These are phyloP conservation scores for Clarias macrocephalus DNA, from an alignment of 2,113 vertebrate species.

Conservation along the genomic window DNA sequence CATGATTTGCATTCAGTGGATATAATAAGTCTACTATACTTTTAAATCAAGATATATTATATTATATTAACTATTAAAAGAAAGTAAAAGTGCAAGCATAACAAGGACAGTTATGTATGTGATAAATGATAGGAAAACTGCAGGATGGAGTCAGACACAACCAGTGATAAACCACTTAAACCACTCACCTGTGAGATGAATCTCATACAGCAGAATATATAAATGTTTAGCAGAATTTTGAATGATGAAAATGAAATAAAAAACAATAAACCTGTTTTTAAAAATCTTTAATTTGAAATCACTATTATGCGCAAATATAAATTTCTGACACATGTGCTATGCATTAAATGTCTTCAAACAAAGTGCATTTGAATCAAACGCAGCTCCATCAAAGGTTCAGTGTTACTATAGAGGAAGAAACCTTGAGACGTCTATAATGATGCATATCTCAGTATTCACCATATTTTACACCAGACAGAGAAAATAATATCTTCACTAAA, in stretches of 20 bases:
- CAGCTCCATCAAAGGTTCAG: constrained; percentile 17
- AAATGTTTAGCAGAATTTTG: not conserved
- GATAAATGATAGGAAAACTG: too few species aligned
- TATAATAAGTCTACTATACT: too few species aligned
- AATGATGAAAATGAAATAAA: not conserved
- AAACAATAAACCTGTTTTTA: not conserved
- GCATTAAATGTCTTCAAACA: too few species aligned
- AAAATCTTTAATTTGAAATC: constrained; percentile 20
- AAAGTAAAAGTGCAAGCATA: too few species aligned
- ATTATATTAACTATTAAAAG: too few species aligned
- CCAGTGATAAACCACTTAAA: too few species aligned
- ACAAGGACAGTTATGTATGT: too few species aligned
- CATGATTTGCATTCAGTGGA: too few species aligned
- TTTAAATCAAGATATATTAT: too few species aligned
- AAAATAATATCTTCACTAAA: not conserved
- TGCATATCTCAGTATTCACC: not conserved
- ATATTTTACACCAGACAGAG: constrained; percentile 1
- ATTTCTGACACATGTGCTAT: not conserved
- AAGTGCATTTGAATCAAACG: constrained; percentile 7
- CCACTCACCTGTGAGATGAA: too few species aligned
- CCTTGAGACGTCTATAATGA: not conserved
- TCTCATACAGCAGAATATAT: not conserved
- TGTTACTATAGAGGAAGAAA: constrained; percentile 16
- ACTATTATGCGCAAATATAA: not conserved
- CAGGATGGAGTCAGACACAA: too few species aligned